These are phyloP conservation scores for Sterrhoptilus dennistouni DNA, from an alignment of 2,113 vertebrate species.

Conservation along the genomic window DNA sequence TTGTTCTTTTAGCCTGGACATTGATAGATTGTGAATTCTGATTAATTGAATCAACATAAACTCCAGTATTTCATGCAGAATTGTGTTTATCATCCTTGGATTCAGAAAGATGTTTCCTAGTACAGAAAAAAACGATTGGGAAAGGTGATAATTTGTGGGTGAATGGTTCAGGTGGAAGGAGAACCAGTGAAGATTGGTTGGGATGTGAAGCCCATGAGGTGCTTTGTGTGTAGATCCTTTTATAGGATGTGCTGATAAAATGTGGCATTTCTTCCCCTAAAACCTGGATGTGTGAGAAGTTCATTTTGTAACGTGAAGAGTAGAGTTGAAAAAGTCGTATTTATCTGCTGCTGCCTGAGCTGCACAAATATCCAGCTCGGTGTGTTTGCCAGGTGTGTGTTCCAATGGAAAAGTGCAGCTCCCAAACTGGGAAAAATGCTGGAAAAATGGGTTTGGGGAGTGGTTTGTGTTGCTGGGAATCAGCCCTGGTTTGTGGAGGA, in stretches of 20 bases:
- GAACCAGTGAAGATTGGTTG: not conserved
- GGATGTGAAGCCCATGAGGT: not conserved
- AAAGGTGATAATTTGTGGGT: not conserved
- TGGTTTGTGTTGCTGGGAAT: not conserved
- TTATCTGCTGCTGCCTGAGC: not conserved
- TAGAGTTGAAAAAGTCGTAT: not conserved
- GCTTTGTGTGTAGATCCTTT: not conserved
- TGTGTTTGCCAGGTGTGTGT: rapidly evolving
- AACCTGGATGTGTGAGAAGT: not conserved
- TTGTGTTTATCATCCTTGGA: not conserved
- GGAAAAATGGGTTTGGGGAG: not conserved
- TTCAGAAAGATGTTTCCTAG: not conserved
- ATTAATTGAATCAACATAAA: not conserved
- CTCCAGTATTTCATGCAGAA: not conserved
- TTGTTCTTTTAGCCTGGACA: not conserved
- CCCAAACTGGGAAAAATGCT: not conserved
- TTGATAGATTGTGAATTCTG: not conserved
- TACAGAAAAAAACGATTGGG: not conserved
- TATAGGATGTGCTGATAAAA: not conserved
- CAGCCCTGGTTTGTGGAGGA: not conserved
- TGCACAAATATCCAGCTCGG: not conserved
- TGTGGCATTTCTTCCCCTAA: not conserved
- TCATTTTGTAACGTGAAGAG: not conserved
- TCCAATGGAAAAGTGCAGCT: not conserved
- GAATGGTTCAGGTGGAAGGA: not conserved